phyloP scores from a whole-genome alignment of 2,113 vertebrate species.

The Pelmatolapia mariae region DNA sequence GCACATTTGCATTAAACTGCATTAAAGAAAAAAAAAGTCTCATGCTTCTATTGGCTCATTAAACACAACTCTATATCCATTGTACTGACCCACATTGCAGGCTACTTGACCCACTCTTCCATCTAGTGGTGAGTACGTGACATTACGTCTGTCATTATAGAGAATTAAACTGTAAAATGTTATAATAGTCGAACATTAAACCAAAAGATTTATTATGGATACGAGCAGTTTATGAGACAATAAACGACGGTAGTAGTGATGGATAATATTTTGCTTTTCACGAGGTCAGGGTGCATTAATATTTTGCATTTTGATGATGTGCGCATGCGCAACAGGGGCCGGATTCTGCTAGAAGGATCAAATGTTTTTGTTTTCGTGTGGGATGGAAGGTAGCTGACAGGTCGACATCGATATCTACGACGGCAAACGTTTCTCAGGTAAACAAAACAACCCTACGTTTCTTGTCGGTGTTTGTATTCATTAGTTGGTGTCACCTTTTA shows the following conservation, averaged over 20 bases:
- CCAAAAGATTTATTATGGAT: neutral
- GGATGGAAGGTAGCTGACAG: neutral
- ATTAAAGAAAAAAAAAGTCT: neutral
- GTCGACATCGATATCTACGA: neutral
- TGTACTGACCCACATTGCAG: neutral
- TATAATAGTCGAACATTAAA: neutral
- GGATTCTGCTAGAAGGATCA: neutral
- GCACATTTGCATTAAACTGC: neutral
- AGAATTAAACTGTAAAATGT: neutral
- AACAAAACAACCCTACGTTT: neutral
- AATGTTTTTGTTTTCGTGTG: neutral
- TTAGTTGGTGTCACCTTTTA: neutral
- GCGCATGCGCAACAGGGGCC: constrained; percentile 23
- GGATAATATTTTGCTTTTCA: neutral
- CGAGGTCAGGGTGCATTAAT: neutral
- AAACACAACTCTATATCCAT: neutral
- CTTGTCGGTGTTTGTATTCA: neutral
- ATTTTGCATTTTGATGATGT: neutral
- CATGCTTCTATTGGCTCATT: neutral
- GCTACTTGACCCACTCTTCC: neutral
- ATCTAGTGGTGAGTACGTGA: constrained; percentile 19
- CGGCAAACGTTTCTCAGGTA: neutral
- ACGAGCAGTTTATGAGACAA: neutral
- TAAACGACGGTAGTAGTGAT: neutral
- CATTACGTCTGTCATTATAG: neutral